phyloP scores from a whole-genome alignment of 2,113 vertebrate species.

The Ailuropoda melanoleuca region DNA sequence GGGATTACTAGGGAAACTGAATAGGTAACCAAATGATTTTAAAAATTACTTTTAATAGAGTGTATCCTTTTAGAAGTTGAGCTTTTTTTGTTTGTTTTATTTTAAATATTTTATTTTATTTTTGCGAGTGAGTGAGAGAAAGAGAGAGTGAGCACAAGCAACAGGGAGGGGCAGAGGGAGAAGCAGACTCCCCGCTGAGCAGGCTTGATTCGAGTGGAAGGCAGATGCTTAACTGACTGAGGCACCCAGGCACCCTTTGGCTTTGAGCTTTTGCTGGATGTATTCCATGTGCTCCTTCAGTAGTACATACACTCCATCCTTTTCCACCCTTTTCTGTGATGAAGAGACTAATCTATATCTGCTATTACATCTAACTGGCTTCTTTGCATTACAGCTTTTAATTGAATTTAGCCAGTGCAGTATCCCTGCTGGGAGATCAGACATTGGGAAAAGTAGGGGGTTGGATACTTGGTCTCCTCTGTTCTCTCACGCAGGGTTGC shows the following conservation, averaged over 20 bases:
- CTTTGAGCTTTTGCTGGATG: not conserved
- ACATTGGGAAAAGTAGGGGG: not conserved
- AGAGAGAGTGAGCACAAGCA: no score
- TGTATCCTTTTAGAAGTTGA: not conserved
- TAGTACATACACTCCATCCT: not conserved
- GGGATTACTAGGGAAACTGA: not conserved
- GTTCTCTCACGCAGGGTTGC: not conserved
- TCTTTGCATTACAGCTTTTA: not conserved
- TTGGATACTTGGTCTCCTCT: not conserved
- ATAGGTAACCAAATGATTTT: not conserved
- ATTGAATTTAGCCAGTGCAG: not conserved
- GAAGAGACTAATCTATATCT: not conserved
- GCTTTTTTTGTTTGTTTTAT: not conserved
- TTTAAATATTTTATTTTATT: no score
- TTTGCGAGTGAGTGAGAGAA: no score
- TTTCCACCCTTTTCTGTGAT: not conserved
- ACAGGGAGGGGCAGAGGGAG: no score
- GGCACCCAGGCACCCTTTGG: no score
- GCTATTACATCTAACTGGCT: not conserved
- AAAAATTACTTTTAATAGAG: not conserved
- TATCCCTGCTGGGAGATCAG: not conserved
- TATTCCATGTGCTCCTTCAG: not conserved
- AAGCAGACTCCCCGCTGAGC: no score
- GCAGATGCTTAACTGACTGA: no score
- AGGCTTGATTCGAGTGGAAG: no score